Evolutionary conservation across 1,140 invertebrate species (phyloP).

Genomic region (Neodiprion lecontei): DNA sequence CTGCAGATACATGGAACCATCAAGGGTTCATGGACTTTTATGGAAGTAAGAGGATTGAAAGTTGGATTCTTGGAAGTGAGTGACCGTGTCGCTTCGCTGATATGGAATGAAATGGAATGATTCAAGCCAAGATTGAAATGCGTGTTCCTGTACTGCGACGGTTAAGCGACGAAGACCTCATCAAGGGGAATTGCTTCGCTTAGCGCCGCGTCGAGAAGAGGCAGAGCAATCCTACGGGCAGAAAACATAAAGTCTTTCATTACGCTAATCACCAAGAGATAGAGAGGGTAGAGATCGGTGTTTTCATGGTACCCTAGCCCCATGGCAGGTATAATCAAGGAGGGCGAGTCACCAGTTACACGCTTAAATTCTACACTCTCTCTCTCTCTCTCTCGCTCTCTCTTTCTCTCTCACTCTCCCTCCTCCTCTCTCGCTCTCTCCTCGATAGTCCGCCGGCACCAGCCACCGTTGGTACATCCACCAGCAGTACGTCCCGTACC

Average conservation of each 20-base stretch:
- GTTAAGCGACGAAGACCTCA: neutral
- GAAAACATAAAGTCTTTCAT: constrained; percentile 5
- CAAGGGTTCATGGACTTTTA: too few species aligned
- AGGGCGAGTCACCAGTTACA: constrained; percentile 2
- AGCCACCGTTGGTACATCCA: neutral
- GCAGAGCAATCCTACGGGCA: neutral
- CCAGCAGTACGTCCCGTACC: neutral
- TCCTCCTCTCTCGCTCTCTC: neutral
- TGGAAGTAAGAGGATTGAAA: too few species aligned
- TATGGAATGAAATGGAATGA: too few species aligned
- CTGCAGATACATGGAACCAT: too few species aligned
- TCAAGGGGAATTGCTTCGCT: neutral
- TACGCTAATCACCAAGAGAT: constrained; percentile 4
- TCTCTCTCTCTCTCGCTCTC: neutral
- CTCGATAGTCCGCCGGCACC: too few species aligned
- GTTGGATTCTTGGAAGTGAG: too few species aligned
- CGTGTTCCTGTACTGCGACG: neutral
- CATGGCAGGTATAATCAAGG: constrained; percentile 5
- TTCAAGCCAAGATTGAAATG: neutral
- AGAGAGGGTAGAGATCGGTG: neutral
- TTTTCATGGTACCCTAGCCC: neutral
- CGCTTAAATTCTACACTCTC: neutral
- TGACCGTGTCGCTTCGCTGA: too few species aligned
- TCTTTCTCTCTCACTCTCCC: neutral
- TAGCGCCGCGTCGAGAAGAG: neutral